Conservation (phyloP, 2,797 vertebrate species). For the Eutrigla gurnardus region DNA sequence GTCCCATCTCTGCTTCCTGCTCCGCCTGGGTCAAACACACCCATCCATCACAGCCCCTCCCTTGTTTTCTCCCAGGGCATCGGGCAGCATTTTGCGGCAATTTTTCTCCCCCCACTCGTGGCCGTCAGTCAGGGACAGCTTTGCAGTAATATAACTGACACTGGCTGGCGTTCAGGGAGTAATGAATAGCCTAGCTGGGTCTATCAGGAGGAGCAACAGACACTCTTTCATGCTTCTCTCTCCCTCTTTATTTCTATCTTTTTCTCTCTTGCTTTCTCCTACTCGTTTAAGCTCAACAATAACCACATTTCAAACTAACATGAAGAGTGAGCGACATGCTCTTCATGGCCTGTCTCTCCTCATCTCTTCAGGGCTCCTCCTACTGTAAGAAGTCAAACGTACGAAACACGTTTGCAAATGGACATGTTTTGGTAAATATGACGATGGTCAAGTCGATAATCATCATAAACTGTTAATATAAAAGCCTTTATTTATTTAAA, state of each 20-base stretch:
- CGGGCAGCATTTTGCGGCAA: slow-evolving; percentile 76
- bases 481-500: not conserved
- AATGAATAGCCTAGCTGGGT: slow-evolving; percentile 77
- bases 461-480: not conserved
- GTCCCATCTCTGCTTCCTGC: slow-evolving; percentile 80
- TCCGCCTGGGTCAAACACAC: slow-evolving; percentile 83
- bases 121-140: slow-evolving; percentile 77
- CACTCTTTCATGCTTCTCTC: slow-evolving; percentile 45
- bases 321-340: slow-evolving; percentile 11
- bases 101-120: slow-evolving; percentile 76
- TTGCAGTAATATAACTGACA: slow-evolving; percentile 82
- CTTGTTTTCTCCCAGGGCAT: slow-evolving; percentile 66
- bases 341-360: not conserved
- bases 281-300: slow-evolving; percentile 32
- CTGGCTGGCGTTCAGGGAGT: slow-evolving; percentile 71
- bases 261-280: slow-evolving; percentile 9
- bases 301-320: slow-evolving; percentile 48
- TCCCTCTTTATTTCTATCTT: slow-evolving; percentile 14
- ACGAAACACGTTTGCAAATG: no score
- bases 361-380: not conserved
- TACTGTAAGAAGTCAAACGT: not conserved
- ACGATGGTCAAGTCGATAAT: not conserved
- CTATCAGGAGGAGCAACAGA: slow-evolving; percentile 70
- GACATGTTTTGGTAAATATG: not conserved
- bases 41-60: slow-evolving; percentile 84